Conservation (phyloP, 2,797 vertebrate genomes). For the Acanthis flammea region DNA sequence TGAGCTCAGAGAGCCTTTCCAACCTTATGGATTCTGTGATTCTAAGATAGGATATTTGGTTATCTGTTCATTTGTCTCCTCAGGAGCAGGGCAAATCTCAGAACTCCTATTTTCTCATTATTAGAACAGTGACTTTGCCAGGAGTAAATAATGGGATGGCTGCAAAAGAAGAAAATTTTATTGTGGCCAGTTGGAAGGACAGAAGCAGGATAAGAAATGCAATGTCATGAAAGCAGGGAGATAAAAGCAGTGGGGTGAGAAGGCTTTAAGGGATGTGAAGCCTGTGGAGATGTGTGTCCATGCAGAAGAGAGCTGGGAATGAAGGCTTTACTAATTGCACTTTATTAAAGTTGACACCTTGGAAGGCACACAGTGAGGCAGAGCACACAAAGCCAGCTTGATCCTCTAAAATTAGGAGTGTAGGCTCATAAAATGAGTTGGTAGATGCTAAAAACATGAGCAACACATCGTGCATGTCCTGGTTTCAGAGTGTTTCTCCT, state of each 20-base stretch:
- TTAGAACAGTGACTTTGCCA: neutral
- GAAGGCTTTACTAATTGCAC: neutral
- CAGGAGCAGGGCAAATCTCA: neutral
- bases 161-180: neutral
- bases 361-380: neutral
- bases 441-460: neutral
- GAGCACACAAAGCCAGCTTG: neutral
- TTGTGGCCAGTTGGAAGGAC: neutral
- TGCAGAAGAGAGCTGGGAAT: neutral
- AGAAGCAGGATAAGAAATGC: neutral
- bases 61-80: neutral
- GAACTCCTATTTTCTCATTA: neutral
- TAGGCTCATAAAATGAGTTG: neutral
- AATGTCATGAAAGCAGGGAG: rapidly evolving
- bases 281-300: neutral
- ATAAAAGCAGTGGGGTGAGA: neutral
- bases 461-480: rapidly evolving
- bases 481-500: neutral
- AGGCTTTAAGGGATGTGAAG: neutral
- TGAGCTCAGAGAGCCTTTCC: neutral
- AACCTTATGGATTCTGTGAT: neutral
- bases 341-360: neutral
- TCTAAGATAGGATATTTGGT: neutral
- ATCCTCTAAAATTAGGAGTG: neutral
- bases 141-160: neutral